These are phyloP conservation scores for Corythoichthys intestinalis DNA, from an alignment of 2,113 vertebrate genomes.

Conservation along the genomic window DNA sequence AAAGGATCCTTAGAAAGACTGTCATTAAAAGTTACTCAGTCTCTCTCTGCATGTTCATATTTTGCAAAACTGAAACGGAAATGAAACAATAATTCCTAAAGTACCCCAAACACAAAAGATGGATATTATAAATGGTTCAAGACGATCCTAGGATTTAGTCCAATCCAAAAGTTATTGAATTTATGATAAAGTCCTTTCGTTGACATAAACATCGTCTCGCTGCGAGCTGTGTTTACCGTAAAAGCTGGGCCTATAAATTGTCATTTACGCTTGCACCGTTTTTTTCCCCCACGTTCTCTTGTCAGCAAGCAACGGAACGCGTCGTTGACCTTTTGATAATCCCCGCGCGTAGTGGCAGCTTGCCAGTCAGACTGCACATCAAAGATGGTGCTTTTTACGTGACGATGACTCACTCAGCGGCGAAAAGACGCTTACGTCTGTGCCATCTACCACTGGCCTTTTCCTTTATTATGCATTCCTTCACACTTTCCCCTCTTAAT, in stretches of 20 bases:
- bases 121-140: not conserved
- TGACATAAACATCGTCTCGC: not conserved
- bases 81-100: conserved; percentile 1
- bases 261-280: not conserved
- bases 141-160: conserved; percentile 3
- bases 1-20: not conserved
- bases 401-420: conserved; percentile 23
- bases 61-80: conserved; percentile 2
- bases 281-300: conserved; percentile 19
- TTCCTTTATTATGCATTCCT: not conserved
- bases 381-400: conserved; percentile 22
- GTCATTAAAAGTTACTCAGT: not conserved
- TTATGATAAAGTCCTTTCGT: not conserved
- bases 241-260: not conserved
- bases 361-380: conserved; percentile 35
- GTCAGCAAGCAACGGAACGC: conserved; percentile 31
- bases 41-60: not conserved
- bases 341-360: conserved; percentile 24
- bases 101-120: not conserved
- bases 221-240: not conserved
- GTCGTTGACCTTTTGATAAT: conserved; percentile 48
- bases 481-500: not conserved
- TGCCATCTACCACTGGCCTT: not conserved
- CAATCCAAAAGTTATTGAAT: conserved; percentile 1
- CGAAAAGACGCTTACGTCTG: conserved; percentile 24